Evolutionary conservation across 1,140 invertebrate genomes (phyloP), one percentile per base, ranked within the genome.

Genomic region (Pogonus chalceus): DNA sequence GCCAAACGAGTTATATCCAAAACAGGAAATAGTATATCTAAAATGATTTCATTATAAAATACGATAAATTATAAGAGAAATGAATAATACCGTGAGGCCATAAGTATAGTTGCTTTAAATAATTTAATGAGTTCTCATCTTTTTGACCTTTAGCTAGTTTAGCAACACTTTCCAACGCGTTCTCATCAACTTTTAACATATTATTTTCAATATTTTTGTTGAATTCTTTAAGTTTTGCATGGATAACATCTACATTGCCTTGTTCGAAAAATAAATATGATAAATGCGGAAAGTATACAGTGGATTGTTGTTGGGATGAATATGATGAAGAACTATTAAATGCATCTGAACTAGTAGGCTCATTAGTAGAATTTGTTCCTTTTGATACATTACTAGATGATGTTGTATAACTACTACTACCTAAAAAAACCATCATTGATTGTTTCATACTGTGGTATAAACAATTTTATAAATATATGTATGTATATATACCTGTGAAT

Each of bases 1-100:
- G 84, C 84, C 60, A 95, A 73, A 52, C 92, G 78, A 1, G 88
- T 74, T 16, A 95, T 70, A 71, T 96, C 92, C 22, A 96, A 70
- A 7, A 84, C 86, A 1, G 93, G 93, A 70, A 95, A 95, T 1
- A 93, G 69, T 56, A 81, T 79, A 63, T 90, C 84, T 80, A 72
- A 56, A 79, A 77, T 35, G 23, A 43, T 39, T 20, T 43, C 20
- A 23, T 54, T 35, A 35, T 50, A 52, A 49, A n/a, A 23, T 37
- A 35, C 43, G 49, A 53, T 35, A 47, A 52, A 23, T 10, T 23
- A 35, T 54, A 9, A 54, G 23, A 52, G n/a, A 2, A 9, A 26
- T 52, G 21, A 49, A 20, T 10, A n/a, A 22, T 71, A 84, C 81
- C 81, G 66, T 78, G 74, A 2, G 89, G 87, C 90, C 90, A n/a